These are phyloP conservation scores for Cydia fagiglandana DNA, from an alignment of 1,140 invertebrate species.

Conservation along the genomic window DNA sequence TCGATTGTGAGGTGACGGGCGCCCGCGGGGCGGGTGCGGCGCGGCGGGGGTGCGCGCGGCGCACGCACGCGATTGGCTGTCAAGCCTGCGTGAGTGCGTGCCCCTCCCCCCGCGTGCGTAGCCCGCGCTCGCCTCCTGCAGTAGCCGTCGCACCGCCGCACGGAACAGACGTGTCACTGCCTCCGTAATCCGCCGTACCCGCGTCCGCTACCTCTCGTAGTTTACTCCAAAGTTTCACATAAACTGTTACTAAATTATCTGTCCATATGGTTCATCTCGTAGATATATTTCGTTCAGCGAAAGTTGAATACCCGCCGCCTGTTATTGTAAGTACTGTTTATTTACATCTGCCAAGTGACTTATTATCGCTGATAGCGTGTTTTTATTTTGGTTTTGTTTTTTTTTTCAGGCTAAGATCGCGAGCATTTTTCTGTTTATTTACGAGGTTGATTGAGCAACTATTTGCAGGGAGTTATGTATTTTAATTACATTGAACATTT, in stretches of 20 bases:
- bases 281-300: conserved; percentile 79
- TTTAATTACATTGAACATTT: neutral
- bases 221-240: conserved; percentile 58
- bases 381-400: conserved; percentile 49
- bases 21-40: conserved; percentile 62
- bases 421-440: conserved; percentile 41
- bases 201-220: conserved; percentile 48
- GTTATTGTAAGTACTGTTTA: conserved; percentile 76
- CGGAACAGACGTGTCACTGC: conserved; percentile 52
- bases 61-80: conserved; percentile 79
- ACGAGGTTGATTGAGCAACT: conserved; percentile 28
- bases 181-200: conserved; percentile 54
- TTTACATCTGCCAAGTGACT: conserved; percentile 39
- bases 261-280: conserved; percentile 81
- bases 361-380: conserved; percentile 40
- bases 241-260: conserved; percentile 69
- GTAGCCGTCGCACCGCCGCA: conserved; percentile 62
- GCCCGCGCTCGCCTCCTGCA: conserved; percentile 65
- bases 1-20: conserved; percentile 78
- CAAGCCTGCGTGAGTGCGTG: conserved; percentile 74
- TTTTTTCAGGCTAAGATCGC: conserved; percentile 42
- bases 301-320: conserved; percentile 78
- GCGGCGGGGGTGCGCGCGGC: conserved; percentile 71
- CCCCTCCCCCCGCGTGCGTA: conserved; percentile 70
- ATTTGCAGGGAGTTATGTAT: neutral